Evolutionary conservation across 2,888 invertebrate genomes (phyloP).

Genomic region (Palloptera scutellata): DNA sequence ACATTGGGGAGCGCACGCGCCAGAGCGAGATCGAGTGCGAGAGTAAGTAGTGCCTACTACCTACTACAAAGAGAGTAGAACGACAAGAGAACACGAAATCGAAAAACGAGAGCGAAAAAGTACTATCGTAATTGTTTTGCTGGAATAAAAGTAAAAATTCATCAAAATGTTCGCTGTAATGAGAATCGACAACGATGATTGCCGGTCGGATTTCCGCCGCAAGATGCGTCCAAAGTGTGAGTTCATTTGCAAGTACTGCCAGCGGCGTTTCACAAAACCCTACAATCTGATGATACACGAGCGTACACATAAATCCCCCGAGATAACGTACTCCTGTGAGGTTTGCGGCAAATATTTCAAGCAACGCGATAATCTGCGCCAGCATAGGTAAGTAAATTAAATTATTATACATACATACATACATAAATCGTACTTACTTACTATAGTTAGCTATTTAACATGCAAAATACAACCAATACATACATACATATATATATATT

Average conservation of each 20-base stretch:
- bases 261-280: slow-evolving; percentile 96
- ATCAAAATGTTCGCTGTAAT: slow-evolving; percentile 86
- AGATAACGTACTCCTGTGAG: slow-evolving; percentile 96
- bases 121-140: background rate
- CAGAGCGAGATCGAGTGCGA: too few relatives aligned
- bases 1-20: too few relatives aligned
- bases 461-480: background rate
- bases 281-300: slow-evolving; percentile 99
- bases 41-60: background rate
- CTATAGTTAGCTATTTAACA: background rate
- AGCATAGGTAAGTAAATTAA: slow-evolving; percentile 79
- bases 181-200: slow-evolving; percentile 88
- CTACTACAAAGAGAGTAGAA: slow-evolving; percentile 17
- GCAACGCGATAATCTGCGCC: slow-evolving; percentile 94
- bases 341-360: slow-evolving; percentile 98
- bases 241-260: slow-evolving; percentile 98
- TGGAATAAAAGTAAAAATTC: background rate
- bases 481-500: background rate
- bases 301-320: slow-evolving; percentile 95
- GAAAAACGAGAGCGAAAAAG: background rate
- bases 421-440: background rate
- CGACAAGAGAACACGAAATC: slow-evolving; percentile 8
- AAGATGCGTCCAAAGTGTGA: slow-evolving; percentile 95
- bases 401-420: background rate
- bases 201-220: slow-evolving; percentile 85